Conservation (phyloP, 2,113 vertebrate species). For the Trinectes maculatus region DNA sequence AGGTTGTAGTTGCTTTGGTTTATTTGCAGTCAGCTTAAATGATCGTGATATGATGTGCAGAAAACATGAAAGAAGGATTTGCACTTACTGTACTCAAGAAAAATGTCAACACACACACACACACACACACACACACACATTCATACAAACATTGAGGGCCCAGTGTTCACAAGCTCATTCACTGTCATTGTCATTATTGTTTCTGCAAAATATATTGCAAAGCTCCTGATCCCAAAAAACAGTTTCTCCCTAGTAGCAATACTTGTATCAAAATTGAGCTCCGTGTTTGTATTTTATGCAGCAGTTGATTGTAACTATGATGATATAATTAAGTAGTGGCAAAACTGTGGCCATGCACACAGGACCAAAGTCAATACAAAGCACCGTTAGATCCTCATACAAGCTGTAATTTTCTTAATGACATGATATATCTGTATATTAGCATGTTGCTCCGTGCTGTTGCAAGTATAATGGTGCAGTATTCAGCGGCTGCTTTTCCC, state of each 20-base stretch:
- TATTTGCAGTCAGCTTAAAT: constrained; percentile 4
- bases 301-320: constrained; percentile 57
- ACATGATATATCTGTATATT: constrained; percentile 18
- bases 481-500: constrained; percentile 11
- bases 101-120: neutral
- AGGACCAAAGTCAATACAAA: constrained; percentile 75
- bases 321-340: constrained; percentile 35
- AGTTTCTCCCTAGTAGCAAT: constrained; percentile 36
- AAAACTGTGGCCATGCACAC: constrained; percentile 55
- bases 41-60: constrained; percentile 20
- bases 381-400: constrained; percentile 48
- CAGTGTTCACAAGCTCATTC: constrained; percentile 24
- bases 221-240: constrained; percentile 20
- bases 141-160: constrained; percentile 5
- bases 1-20: constrained; percentile 28
- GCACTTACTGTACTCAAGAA: constrained; percentile 8
- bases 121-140: constrained; percentile 5
- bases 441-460: constrained; percentile 14
- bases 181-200: constrained; percentile 5
- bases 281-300: constrained; percentile 54
- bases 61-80: constrained; percentile 30
- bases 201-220: neutral
- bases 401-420: constrained; percentile 38
- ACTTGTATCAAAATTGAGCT: constrained; percentile 47
- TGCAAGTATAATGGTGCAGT: constrained; percentile 8